These are phyloP conservation scores for Synaphobranchus kaupii DNA, from an alignment of 2,797 vertebrate species.

Conservation along the genomic window DNA sequence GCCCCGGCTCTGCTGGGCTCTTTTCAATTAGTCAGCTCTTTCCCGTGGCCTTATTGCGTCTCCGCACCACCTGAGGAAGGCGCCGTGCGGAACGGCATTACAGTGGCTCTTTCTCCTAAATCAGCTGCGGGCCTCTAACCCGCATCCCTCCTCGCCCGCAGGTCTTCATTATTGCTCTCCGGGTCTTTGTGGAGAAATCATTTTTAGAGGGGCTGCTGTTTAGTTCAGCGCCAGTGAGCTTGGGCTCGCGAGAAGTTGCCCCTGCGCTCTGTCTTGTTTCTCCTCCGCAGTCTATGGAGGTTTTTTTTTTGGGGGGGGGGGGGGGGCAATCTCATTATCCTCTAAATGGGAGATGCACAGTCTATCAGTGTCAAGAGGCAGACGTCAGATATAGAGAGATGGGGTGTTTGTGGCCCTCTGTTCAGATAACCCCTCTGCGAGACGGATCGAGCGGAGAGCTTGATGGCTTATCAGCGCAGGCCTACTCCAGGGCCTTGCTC, in stretches of 20 bases:
- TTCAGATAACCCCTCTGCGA: conserved; percentile 50
- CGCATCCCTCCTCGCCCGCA: conserved; percentile 13
- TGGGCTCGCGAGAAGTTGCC: neutral
- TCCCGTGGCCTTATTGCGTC: conserved; percentile 41
- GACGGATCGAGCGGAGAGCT: conserved; percentile 50
- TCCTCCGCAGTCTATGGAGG: conserved; percentile 41
- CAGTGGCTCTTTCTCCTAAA: conserved; percentile 56
- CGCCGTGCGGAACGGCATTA: conserved; percentile 65
- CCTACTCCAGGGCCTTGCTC: conserved; percentile 45
- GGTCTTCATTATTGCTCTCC: conserved; percentile 13
- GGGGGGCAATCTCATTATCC: conserved; percentile 51
- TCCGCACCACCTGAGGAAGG: conserved; percentile 53
- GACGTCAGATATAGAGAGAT: conserved; percentile 52
- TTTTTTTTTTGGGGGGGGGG: neutral
- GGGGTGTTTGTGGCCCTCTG: conserved; percentile 41
- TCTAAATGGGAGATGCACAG: conserved; percentile 52
- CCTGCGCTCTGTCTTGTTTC: neutral
- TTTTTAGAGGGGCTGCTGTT: neutral
- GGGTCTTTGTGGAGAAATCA: neutral
- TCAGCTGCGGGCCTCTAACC: conserved; percentile 50
- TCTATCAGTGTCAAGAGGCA: conserved; percentile 54
- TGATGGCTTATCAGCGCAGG: conserved; percentile 49
- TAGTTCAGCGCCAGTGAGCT: neutral
- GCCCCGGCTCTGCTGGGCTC: conserved; percentile 27
- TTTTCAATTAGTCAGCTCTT: conserved; percentile 67